Percentiles rank a stretch among this genome's conserved stretches.
These are phyloP conservation scores for Anastrepha ludens DNA, from an alignment of 1,140 invertebrate species.

Conservation along the genomic window DNA sequence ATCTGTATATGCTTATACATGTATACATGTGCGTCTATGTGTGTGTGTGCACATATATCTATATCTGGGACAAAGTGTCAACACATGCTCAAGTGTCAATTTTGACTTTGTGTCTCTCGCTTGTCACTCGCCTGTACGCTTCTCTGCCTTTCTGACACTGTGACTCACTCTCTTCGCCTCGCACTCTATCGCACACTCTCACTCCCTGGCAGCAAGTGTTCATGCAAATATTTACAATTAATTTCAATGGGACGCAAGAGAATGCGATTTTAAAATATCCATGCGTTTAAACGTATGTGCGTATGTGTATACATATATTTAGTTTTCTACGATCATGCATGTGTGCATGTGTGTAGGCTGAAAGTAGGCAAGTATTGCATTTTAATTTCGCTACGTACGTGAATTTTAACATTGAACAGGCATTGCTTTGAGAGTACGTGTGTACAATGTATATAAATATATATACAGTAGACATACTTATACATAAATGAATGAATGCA, in stretches of 20 bases:
- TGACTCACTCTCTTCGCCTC: neutral
- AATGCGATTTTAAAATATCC: constrained; percentile 43
- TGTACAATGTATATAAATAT: neutral
- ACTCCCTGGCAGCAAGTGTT: neutral
- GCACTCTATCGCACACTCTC: neutral
- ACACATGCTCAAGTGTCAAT: constrained; percentile 49
- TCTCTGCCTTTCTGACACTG: too few relatives aligned
- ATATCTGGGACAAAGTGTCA: constrained; percentile 26
- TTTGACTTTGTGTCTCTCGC: constrained; percentile 38
- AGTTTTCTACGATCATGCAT: neutral
- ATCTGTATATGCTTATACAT: neutral
- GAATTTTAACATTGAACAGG: constrained; percentile 12
- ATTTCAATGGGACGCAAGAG: constrained; percentile 17
- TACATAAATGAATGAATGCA: too few relatives aligned
- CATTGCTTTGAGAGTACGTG: neutral
- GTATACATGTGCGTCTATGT: neutral
- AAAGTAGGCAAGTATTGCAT: constrained; percentile 37
- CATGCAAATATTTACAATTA: constrained; percentile 50
- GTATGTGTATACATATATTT: neutral
- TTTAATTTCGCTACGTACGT: constrained; percentile 11
- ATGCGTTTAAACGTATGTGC: neutral
- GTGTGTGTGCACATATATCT: neutral
- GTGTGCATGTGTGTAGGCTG: neutral
- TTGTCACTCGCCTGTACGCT: neutral
- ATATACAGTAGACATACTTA: neutral